A percentile compares a stretch with the other conserved stretches of the same genome.
phyloP scores from a whole-genome alignment of 2,888 invertebrate genomes.

The Gisinianus flammeolus region DNA sequence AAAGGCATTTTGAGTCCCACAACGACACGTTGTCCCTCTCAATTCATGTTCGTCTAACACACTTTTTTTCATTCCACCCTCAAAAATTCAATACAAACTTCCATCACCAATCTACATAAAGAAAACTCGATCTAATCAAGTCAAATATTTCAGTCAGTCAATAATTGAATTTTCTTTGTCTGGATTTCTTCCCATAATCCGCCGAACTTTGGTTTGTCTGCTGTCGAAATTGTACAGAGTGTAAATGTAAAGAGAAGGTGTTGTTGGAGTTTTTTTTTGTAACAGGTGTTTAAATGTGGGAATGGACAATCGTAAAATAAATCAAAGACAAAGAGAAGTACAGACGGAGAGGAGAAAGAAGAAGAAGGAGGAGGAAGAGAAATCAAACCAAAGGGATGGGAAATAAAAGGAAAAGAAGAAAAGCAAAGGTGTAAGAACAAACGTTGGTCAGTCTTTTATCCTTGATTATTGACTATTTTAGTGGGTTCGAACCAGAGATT shows the following conservation, averaged over 20 bases:
- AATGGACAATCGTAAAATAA: not conserved
- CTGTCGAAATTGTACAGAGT: too few species aligned
- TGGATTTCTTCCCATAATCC: too few species aligned
- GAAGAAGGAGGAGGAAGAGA: not conserved
- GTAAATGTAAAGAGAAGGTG: too few species aligned
- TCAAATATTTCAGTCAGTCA: too few species aligned
- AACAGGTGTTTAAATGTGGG: too few species aligned
- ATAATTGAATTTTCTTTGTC: too few species aligned
- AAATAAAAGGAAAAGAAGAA: not conserved
- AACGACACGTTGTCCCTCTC: too few species aligned
- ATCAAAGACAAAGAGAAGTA: slow-evolving; percentile 12
- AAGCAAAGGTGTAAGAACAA: slow-evolving; percentile 5
- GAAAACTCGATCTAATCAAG: too few species aligned
- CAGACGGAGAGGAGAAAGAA: not conserved
- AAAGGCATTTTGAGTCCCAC: too few species aligned
- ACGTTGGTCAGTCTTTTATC: slow-evolving; percentile 14
- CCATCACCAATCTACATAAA: not conserved
- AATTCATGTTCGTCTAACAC: too few species aligned
- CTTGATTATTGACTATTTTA: slow-evolving; percentile 12
- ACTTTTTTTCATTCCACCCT: not conserved
- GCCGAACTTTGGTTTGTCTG: too few species aligned
- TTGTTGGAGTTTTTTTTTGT: too few species aligned
- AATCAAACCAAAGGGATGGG: not conserved
- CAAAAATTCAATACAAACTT: not conserved
- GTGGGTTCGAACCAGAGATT: not conserved